phyloP scores from a whole-genome alignment of 2,797 vertebrate species.

The Pseudomugil tenellus region DNA sequence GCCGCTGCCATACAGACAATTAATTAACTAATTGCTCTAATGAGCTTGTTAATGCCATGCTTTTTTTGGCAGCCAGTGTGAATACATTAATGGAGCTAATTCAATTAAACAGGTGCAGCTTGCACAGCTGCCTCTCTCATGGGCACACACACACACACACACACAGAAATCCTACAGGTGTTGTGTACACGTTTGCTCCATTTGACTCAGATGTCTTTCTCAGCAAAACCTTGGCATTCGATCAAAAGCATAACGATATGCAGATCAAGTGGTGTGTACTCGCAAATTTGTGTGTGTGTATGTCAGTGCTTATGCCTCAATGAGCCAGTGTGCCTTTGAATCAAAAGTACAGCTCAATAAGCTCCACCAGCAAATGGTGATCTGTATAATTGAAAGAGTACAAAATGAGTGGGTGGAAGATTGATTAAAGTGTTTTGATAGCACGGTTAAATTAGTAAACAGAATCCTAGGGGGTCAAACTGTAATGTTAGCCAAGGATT shows the following conservation, averaged over 20 bases:
- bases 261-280: conserved; percentile 70
- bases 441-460: conserved; percentile 52
- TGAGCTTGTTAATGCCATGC: conserved; percentile 82
- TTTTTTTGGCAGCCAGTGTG: conserved; percentile 82
- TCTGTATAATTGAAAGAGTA: conserved; percentile 67
- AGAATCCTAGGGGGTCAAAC: conserved; percentile 47
- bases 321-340: conserved; percentile 66
- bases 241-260: conserved; percentile 79
- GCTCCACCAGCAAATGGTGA: conserved; percentile 55
- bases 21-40: conserved; percentile 90
- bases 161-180: conserved; percentile 73
- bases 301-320: conserved; percentile 56
- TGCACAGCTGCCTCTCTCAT: conserved; percentile 81
- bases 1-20: conserved; percentile 82
- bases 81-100: conserved; percentile 88
- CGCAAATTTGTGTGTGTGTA: conserved; percentile 39
- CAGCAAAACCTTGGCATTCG: conserved; percentile 75
- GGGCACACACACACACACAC: conserved; percentile 9
- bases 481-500: conserved; percentile 37
- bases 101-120: conserved; percentile 87
- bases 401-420: conserved; percentile 68
- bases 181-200: conserved; percentile 59
- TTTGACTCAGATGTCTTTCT: conserved; percentile 80
- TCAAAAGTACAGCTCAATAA: conserved; percentile 71
- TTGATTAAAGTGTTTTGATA: conserved; percentile 56